Evolutionary conservation across 2,797 vertebrate species (phyloP), one percentile per base, ranked within the genome.

Genomic region (Okamejei kenojei): DNA sequence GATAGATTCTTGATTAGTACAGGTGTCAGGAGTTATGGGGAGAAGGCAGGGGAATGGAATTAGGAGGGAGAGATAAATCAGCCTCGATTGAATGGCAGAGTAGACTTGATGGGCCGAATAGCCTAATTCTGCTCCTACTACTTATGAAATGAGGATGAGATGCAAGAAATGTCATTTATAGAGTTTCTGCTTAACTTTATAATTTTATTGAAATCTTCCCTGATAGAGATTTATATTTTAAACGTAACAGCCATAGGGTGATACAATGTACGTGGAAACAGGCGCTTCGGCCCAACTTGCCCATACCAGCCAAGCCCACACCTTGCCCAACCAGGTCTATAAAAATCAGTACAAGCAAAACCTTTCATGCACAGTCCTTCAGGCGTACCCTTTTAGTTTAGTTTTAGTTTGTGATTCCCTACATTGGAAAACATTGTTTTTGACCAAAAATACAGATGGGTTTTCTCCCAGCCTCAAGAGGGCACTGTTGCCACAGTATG

Each of bases 401-500:
- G 61, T 32, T 15, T 88, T n/a, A n/a, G 65, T 88, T 32, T 65
- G 29, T 65, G 65, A 35, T 88, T 68, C n/a, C 21, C 61, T 68
- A 68, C 63, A 32, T 88, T 88, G 58, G 58, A 86, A 86, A 86
- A 7, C 1, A 26, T 21, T 21, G 65, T 61, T 82, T 23, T 54
- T 84, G 9, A 26, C 80, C 63, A 88, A 88, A 88, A 65, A 35
- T 68, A 32, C 7, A 3, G 7, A 32, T 19, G 61, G 17, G 10
- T 13, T 19, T 21, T 32, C 63, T 68, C 84, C 63, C 17, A 88
- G 84, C 61, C 61, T 88, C n/a, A 88, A 32, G 84, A 88, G 84
- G 84, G 84, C 32, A 88, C n/a, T 68, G 63, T 88, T n/a, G 32
- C n/a, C 7, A 38, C 78, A 79, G 65, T 82, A 58, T 82, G 81